Percentiles rank a stretch among this genome's conserved stretches.
Conservation (phyloP, 2,113 vertebrate species). For the Chitala chitala region DNA sequence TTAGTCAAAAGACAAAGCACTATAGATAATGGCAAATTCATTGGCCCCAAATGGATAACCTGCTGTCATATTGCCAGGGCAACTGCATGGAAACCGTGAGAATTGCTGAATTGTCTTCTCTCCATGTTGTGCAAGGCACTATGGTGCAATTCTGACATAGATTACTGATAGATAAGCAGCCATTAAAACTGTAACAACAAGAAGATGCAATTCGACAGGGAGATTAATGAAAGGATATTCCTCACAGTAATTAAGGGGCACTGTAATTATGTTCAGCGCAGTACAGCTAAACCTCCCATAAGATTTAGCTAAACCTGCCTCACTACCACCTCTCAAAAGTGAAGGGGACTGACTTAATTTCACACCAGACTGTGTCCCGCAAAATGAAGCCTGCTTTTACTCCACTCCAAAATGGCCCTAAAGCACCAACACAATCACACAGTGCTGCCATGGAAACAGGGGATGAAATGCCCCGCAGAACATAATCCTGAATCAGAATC, state of each 20-base stretch:
- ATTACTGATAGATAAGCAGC: background rate
- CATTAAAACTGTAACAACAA: background rate
- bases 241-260: background rate
- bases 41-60: background rate
- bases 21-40: background rate
- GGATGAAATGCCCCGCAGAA: background rate
- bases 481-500: background rate
- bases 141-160: background rate
- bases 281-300: background rate
- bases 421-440: background rate
- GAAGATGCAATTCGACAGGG: background rate
- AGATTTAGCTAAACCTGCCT: background rate
- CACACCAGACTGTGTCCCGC: background rate
- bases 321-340: background rate
- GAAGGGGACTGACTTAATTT: background rate
- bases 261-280: background rate
- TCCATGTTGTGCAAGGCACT: too few species aligned
- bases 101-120: background rate
- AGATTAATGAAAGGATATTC: conserved; percentile 4
- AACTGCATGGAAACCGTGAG: background rate
- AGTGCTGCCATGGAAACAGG: background rate
- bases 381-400: background rate
- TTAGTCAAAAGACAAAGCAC: background rate
- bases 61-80: background rate
- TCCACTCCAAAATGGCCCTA: background rate